These are phyloP conservation scores for Epizoanthus scotinus DNA, from an alignment of 92 coral and sea anemone genomes.

Conservation along the genomic window DNA sequence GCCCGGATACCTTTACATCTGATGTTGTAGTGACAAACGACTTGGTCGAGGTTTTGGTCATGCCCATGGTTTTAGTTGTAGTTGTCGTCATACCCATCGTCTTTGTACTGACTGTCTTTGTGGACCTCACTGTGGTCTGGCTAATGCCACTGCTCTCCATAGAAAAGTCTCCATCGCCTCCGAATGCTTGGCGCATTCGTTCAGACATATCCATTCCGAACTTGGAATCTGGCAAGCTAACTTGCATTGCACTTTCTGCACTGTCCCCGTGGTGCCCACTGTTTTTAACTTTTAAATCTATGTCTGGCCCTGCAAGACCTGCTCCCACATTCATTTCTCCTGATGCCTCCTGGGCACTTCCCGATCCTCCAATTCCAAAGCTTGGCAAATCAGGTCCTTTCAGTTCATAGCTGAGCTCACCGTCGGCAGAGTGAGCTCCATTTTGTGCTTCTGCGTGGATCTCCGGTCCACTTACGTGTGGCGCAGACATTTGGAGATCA, in stretches of 20 bases:
- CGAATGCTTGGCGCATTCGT: neutral
- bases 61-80: too few relatives aligned
- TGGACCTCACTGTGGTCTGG: neutral
- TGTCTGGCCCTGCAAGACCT: too few relatives aligned
- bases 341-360: neutral
- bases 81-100: too few relatives aligned
- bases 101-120: too few relatives aligned
- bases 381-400: slow-evolving; percentile 5
- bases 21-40: neutral
- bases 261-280: neutral
- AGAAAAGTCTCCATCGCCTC: too few relatives aligned
- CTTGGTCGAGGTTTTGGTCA: too few relatives aligned
- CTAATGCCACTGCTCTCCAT: neutral
- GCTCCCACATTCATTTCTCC: neutral
- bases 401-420: neutral
- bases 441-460: neutral
- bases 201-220: too few relatives aligned
- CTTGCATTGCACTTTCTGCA: too few relatives aligned
- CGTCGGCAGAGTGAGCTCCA: neutral
- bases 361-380: neutral
- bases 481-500: neutral
- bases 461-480: neutral
- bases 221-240: neutral
- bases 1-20: neutral
- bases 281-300: too few relatives aligned